Evolutionary conservation across 2,113 vertebrate genomes (phyloP).

Genomic region (Callipepla californica): DNA sequence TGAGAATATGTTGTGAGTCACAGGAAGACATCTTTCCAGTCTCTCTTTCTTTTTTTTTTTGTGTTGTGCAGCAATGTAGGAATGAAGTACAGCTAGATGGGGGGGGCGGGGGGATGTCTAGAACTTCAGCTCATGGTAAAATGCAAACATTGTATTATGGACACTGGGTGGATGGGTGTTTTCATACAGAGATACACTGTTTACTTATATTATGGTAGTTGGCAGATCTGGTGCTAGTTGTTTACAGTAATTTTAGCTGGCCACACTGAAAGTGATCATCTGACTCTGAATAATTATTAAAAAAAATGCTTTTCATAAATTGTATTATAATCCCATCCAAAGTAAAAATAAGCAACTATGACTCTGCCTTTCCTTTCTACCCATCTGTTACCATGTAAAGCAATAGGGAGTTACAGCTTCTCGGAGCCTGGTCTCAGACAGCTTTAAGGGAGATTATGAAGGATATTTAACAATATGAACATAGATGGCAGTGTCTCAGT

Average conservation of each 20-base stretch:
- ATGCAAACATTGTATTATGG: rapidly evolving
- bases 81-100: neutral
- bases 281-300: neutral
- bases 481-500: neutral
- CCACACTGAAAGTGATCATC: neutral
- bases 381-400: neutral
- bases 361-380: neutral
- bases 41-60: neutral
- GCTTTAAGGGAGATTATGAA: neutral
- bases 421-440: neutral
- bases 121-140: neutral
- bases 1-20: neutral
- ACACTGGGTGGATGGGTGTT: rapidly evolving
- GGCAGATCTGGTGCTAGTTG: neutral
- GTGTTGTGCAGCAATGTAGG: neutral
- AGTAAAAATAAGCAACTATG: neutral
- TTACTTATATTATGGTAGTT: neutral
- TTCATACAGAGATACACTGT: neutral
- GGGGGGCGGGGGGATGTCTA: neutral
- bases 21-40: rapidly evolving
- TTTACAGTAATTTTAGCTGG: neutral
- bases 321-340: neutral
- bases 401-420: neutral
- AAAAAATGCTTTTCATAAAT: neutral
- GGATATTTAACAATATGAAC: neutral